Evolutionary conservation across 2,113 vertebrate species (phyloP).

Genomic region (Callipepla californica): DNA sequence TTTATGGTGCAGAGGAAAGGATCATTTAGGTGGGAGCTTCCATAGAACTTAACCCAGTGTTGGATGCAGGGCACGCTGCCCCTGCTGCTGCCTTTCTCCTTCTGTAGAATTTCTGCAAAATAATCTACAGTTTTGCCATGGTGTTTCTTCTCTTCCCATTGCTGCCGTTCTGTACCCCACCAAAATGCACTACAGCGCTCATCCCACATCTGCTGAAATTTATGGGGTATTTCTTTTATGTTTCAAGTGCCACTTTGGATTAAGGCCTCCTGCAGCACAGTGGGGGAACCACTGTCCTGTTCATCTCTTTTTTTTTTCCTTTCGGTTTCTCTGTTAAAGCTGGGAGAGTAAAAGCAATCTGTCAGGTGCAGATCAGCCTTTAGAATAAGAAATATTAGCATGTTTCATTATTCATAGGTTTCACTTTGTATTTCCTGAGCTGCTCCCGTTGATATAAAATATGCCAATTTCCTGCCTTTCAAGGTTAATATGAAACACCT

Average conservation of each 20-base stretch:
- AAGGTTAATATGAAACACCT: constrained; percentile 64
- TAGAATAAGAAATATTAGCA: constrained; percentile 25
- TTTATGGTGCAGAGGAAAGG: background rate
- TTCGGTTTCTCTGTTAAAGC: background rate
- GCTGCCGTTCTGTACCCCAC: background rate
- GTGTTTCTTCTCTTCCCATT: background rate
- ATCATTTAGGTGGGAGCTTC: background rate
- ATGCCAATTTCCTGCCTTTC: constrained; percentile 69
- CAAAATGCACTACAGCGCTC: background rate
- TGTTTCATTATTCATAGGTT: constrained; percentile 57
- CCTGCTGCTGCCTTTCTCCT: background rate
- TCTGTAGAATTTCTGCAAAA: background rate
- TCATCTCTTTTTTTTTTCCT: background rate
- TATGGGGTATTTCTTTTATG: background rate
- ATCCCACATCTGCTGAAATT: background rate
- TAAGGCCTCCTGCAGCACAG: background rate
- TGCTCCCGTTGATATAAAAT: constrained; percentile 53
- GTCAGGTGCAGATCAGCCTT: constrained; percentile 42
- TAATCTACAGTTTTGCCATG: fast-evolving
- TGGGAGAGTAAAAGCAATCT: constrained; percentile 9
- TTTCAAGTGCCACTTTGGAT: background rate
- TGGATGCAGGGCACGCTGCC: background rate
- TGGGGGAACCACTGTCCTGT: background rate
- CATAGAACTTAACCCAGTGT: background rate
- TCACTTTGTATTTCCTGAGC: constrained; percentile 33